Percentiles rank a stretch among this genome's conserved stretches.
Conservation (phyloP, 2,888 invertebrate genomes). For the Eupithecia vulgata region DNA sequence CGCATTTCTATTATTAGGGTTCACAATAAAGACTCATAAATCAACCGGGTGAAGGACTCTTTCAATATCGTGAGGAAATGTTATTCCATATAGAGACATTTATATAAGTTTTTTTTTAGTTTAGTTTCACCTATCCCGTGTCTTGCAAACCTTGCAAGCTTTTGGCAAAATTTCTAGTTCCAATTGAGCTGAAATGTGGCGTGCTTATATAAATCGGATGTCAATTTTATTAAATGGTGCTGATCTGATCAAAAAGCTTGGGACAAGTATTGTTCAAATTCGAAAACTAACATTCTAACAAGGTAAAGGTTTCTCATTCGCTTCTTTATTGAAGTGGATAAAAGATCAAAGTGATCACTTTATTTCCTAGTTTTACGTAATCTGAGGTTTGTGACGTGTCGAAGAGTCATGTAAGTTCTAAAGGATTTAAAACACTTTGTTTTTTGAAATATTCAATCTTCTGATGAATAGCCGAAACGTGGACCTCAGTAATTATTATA, state of each 20-base stretch:
- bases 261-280: no score
- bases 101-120: neutral
- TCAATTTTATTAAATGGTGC: neutral
- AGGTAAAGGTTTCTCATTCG: no score
- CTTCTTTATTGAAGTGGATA: no score
- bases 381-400: no score
- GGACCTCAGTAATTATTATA: neutral
- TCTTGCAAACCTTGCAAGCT: neutral
- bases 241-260: neutral
- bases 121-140: neutral
- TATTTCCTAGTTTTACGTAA: no score
- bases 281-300: no score
- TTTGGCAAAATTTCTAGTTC: neutral
- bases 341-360: no score
- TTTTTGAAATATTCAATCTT: no score
- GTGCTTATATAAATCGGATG: neutral
- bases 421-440: no score
- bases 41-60: conserved; percentile 66
- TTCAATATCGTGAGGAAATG: conserved; percentile 45
- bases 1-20: conserved; percentile 61
- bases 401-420: no score
- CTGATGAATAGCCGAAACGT: neutral
- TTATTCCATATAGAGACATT: neutral
- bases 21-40: conserved; percentile 66
- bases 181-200: neutral